Conservation (phyloP, 2,888 invertebrate species). For the Ophion costatus region DNA sequence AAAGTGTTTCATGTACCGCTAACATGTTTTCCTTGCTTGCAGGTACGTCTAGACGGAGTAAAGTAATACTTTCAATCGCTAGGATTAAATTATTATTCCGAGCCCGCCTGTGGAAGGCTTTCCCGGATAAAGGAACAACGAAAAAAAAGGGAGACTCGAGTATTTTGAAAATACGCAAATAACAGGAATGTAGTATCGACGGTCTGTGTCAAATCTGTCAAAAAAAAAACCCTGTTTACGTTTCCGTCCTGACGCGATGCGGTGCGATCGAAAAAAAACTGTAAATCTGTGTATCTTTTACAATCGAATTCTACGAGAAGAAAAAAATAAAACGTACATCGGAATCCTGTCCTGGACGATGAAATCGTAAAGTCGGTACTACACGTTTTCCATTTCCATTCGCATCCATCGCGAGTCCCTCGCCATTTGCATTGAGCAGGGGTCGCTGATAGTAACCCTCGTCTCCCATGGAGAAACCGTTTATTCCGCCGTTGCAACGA, state of each 20-base stretch:
- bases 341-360: conserved; percentile 89
- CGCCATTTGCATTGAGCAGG: conserved; percentile 65
- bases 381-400: conserved; percentile 87
- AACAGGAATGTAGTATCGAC: too few species aligned
- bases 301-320: conserved; percentile 21
- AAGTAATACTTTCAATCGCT: too few species aligned
- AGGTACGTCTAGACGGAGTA: too few species aligned
- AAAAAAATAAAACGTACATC: conserved; percentile 85
- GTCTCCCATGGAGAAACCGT: conserved; percentile 61
- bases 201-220: background rate
- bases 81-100: too few species aligned
- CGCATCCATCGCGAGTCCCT: conserved; percentile 82
- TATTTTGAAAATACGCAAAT: too few species aligned
- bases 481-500: background rate
- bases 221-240: background rate
- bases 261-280: background rate
- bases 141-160: too few species aligned
- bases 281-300: background rate
- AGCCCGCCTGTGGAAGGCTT: too few species aligned
- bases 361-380: conserved; percentile 86
- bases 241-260: background rate
- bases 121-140: too few species aligned
- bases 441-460: conserved; percentile 65
- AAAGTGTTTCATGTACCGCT: too few species aligned
- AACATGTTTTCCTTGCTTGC: too few species aligned